Conservation (phyloP, 1,140 invertebrate species). For the Phenacoccus solenopsis region DNA sequence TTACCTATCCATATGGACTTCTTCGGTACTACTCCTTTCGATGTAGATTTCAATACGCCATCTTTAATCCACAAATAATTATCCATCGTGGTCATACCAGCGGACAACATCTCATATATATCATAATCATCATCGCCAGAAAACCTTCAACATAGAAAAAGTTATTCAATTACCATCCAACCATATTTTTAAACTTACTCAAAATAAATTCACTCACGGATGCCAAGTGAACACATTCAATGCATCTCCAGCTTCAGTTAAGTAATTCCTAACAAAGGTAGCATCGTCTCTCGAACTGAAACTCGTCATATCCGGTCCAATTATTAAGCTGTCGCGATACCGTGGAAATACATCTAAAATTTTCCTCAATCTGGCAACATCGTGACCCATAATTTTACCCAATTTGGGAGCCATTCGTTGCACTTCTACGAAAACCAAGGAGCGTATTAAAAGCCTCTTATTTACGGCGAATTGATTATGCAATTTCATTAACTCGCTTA, state of each 20-base stretch:
- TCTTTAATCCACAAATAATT: conserved; percentile 30
- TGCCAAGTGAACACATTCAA: conserved; percentile 46
- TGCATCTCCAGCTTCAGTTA: conserved; percentile 37
- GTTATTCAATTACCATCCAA: conserved; percentile 7
- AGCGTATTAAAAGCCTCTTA: conserved; percentile 18
- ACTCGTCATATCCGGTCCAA: conserved; percentile 34
- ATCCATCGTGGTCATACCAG: conserved; percentile 30
- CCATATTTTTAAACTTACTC: conserved; percentile 18
- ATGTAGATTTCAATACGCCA: conserved; percentile 22
- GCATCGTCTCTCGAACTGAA: conserved; percentile 34
- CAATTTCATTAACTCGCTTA: conserved; percentile 31
- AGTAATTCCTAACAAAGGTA: conserved; percentile 41
- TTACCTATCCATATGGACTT: conserved; percentile 37
- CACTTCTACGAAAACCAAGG: not conserved
- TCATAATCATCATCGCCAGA: conserved; percentile 21
- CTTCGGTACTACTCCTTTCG: conserved; percentile 23
- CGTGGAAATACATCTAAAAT: conserved; percentile 42
- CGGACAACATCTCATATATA: conserved; percentile 27
- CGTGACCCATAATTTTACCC: conserved; percentile 34
- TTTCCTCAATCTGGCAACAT: conserved; percentile 41
- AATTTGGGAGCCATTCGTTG: not conserved
- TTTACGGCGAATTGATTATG: conserved; percentile 32
- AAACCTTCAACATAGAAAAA: not conserved
- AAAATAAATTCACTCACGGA: conserved; percentile 39
- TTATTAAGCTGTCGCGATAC: conserved; percentile 32